These are phyloP conservation scores for Bombus pyrosoma DNA, from an alignment of 1,140 invertebrate species.

Conservation along the genomic window DNA sequence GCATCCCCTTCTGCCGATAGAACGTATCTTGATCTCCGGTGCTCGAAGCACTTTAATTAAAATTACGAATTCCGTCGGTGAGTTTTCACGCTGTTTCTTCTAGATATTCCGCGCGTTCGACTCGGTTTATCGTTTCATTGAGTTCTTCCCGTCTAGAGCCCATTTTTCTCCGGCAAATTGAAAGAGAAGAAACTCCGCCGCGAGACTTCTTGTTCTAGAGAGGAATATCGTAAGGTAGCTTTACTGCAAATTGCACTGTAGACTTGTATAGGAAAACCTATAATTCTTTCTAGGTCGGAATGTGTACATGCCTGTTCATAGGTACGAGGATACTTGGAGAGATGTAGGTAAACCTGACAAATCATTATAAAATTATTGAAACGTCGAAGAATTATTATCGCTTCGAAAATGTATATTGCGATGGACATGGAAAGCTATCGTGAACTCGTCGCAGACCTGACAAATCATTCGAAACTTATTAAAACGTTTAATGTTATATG, in stretches of 20 bases:
- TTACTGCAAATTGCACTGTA: slow-evolving; percentile 28
- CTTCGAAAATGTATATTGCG: too few species aligned
- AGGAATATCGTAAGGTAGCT: background rate
- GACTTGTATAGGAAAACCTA: too few species aligned
- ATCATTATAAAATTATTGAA: too few species aligned
- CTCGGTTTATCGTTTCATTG: slow-evolving; percentile 22
- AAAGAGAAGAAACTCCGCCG: background rate
- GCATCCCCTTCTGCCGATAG: slow-evolving; percentile 8
- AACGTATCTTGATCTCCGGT: slow-evolving; percentile 40
- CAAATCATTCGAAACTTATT: too few species aligned
- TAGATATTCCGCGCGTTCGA: background rate
- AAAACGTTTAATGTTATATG: too few species aligned
- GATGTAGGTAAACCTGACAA: too few species aligned
- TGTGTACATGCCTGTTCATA: background rate
- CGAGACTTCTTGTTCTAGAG: background rate
- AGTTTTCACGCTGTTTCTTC: slow-evolving; percentile 2
- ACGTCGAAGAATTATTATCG: too few species aligned
- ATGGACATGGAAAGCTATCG: too few species aligned
- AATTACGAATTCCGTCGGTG: slow-evolving; percentile 29
- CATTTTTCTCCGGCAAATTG: background rate
- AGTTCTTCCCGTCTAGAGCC: background rate
- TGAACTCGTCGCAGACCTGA: too few species aligned
- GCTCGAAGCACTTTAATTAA: slow-evolving; percentile 47
- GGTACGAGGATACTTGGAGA: background rate
- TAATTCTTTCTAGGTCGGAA: too few species aligned